These are phyloP conservation scores for Acropora tenuis DNA, from an alignment of 64 coral and sea anemone species.

Conservation along the genomic window DNA sequence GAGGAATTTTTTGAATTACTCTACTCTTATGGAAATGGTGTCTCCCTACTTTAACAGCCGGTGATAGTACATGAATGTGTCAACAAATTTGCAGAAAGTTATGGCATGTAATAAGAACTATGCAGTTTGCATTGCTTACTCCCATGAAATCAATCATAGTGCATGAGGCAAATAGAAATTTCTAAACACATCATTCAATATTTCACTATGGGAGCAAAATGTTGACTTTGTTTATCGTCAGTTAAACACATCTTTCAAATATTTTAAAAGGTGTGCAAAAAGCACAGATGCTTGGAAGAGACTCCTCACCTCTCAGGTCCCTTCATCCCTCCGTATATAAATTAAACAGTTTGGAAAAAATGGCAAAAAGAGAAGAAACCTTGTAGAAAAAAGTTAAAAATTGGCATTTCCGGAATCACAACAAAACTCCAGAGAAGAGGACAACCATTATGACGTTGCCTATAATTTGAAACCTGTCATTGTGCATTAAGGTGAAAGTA, in stretches of 20 bases:
- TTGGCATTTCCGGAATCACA: neutral
- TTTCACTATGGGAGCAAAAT: neutral
- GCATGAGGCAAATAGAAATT: neutral
- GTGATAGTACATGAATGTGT: neutral
- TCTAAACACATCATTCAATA: neutral
- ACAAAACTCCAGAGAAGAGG: neutral
- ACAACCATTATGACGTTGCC: neutral
- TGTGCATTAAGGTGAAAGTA: constrained; percentile 1
- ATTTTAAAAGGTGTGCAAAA: neutral
- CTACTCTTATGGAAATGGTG: neutral
- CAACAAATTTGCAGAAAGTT: neutral
- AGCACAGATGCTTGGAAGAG: neutral
- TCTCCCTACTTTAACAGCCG: too few relatives aligned
- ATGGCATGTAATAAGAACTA: neutral
- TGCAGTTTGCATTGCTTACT: neutral
- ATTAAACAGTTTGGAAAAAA: neutral
- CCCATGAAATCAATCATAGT: neutral
- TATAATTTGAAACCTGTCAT: neutral
- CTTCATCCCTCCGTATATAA: neutral
- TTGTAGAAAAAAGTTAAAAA: neutral
- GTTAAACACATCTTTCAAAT: neutral
- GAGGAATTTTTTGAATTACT: too few relatives aligned
- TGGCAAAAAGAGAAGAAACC: neutral
- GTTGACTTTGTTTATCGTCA: too few relatives aligned
- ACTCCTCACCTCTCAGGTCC: neutral